Conservation (phyloP, 2,797 vertebrate genomes). For the Acipenser transmontanus region DNA sequence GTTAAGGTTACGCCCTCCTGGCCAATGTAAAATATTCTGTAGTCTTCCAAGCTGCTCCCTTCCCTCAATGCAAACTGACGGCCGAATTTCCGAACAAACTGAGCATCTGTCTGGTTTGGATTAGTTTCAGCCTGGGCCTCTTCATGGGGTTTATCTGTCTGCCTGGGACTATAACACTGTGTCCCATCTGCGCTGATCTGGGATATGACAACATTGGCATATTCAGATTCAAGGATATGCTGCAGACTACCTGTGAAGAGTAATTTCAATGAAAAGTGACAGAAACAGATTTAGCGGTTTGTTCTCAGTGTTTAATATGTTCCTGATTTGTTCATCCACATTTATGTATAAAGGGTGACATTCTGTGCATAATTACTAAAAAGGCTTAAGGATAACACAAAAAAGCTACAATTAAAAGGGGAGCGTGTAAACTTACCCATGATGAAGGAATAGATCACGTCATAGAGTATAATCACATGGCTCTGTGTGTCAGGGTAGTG, state of each 20-base stretch:
- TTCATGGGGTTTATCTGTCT: conserved; percentile 5
- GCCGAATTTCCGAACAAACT: conserved; percentile 53
- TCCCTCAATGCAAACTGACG: conserved; percentile 46
- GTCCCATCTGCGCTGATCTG: conserved; percentile 49
- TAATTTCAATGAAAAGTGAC: conserved; percentile 11
- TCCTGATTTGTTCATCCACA: too few species aligned
- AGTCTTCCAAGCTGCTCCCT: conserved; percentile 42
- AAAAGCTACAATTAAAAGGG: too few species aligned
- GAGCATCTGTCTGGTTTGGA: conserved; percentile 16
- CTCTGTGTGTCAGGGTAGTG: conserved; percentile 60
- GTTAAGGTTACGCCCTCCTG: conserved; percentile 63
- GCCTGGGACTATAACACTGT: conserved; percentile 33
- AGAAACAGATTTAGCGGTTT: conserved; percentile 7
- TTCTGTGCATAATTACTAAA: too few species aligned
- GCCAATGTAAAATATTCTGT: conserved; percentile 64
- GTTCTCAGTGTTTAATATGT: too few species aligned
- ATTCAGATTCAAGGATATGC: conserved; percentile 40
- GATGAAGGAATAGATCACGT: conserved; percentile 70
- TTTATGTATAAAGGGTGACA: too few species aligned
- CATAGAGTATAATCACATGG: conserved; percentile 68
- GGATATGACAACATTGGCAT: conserved; percentile 54
- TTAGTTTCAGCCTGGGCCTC: conserved; percentile 4
- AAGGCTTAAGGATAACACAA: too few species aligned
- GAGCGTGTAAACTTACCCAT: conserved; percentile 38
- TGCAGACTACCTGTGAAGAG: conserved; percentile 42